Base-by-base conservation (phyloP, 2,888 invertebrate genomes). In the Ichneumoninae sp. region DNA sequence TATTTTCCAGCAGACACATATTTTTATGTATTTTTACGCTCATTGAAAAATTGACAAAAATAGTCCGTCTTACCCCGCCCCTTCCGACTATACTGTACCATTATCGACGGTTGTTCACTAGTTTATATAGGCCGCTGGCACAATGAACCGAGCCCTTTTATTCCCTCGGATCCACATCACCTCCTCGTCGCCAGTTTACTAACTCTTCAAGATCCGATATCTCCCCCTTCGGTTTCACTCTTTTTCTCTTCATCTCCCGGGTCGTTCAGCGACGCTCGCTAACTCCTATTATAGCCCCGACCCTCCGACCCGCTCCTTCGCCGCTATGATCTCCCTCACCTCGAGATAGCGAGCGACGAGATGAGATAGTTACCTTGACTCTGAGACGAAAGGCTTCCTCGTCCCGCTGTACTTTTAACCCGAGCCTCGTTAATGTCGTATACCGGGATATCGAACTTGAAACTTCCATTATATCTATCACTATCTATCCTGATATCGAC, bases 131-230 rank as follows among this genome's bases (percentile, higher is more conserved):
- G 65, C 36, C 36, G 16, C 22, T 50, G 22, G n/a, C 68, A 65
- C 52, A 54, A 71, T 63, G 71, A 63, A 52, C 71, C 33, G 40
- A 40, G 60, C 54, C 52, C 47, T 76, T 63, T 65, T 47, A 63
- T 50, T 52, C 65, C 65, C 44, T 69, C 26, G n/a, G 57, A 68
- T 66, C 22, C 52, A 10, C 69, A 57, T 65, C 63, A 54, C 7
- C 52, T 74, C 63, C 52, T 50, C 70, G 60, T 77, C 63, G 40
- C 47, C 71, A 81, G 79, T 86, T 86, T 76, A 84, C 83, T 65
- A 80, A 84, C 82, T 83, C 84, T 52, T 71, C 69, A 66, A 81
- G 77, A 86, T 84, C 77, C 79, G 84, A 85, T 85, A 85, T 81
- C 74, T 50, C 30, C 44, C 75, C 50, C 68, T 16, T 40, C n/a